Evolutionary conservation across 2,113 vertebrate genomes (phyloP), one percentile per base, ranked within the genome.

Genomic region (Benitochromis conjunctus): DNA sequence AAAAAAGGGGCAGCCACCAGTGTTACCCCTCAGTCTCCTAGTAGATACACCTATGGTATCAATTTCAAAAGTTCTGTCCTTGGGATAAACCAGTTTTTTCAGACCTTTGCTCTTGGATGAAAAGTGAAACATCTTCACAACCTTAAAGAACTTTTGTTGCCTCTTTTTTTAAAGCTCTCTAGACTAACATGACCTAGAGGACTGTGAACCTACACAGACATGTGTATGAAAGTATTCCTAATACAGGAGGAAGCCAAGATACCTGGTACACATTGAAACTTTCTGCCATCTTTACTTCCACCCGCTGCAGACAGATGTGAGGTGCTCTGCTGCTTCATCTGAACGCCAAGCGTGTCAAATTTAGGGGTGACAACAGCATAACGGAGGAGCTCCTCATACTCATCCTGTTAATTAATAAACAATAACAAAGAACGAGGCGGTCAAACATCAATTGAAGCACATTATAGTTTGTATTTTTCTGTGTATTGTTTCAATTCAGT

Each of bases 311-410:
- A 88, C 46, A 79, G 78, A 74, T 95, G 94, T 26, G 90, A 93
- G 80, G 88, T 87, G 81, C 85, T 81, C 62, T 93, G 93, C 56
- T 90, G 91, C 1, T 94, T 91, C 71, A 92, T 91, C 1, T 79
- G 91, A 83, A 87, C 18, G 82, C 46, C n/a, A 48, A 88, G 60
- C 5, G 91, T 84, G 29, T 97, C 96, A 93, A 96, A 91, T 80
- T 96, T 98, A 0, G 96, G 97, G 80, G 97, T 96, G 91, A 98
- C 96, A 83, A 97, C 83, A 90, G 97, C 94, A 21, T 96, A 97
- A 81, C 81, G 95, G 84, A 98, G 96, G 79, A 98, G 95, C 82
- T 99, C 97, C 94, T 99, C 98, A 94, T 98, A 99, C 83, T 98
- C 98, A 90, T 98, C 97, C 98, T 99, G 91, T 66, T 64, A 19